A percentile compares a stretch with the other conserved stretches of the same genome.
These are phyloP conservation scores for Microdon myrmicae DNA, from an alignment of 2,888 invertebrate genomes.

Conservation along the genomic window DNA sequence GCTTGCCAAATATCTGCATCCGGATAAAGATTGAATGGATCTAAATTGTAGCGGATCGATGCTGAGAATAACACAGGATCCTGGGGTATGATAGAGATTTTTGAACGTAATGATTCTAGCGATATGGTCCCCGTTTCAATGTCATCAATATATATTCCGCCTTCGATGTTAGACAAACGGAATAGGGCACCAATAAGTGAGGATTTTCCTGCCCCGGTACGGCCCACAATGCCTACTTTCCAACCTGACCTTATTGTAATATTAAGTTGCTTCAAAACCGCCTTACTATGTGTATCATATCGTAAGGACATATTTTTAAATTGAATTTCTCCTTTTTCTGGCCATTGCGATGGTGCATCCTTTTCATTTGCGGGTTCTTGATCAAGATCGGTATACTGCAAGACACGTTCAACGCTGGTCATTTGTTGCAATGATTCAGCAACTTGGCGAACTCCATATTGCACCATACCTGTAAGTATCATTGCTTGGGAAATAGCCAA, in stretches of 20 bases:
- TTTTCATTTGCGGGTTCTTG: constrained; percentile 68
- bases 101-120: constrained; percentile 67
- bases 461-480: constrained; percentile 78
- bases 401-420: constrained; percentile 78
- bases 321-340: constrained; percentile 71
- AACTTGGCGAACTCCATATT: constrained; percentile 75
- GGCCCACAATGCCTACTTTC: constrained; percentile 83
- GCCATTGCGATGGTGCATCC: constrained; percentile 75
- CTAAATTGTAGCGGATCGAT: constrained; percentile 73
- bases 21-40: constrained; percentile 69
- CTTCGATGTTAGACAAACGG: constrained; percentile 77
- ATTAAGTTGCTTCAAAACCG: constrained; percentile 80
- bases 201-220: constrained; percentile 87
- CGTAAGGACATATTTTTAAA: constrained; percentile 71
- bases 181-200: constrained; percentile 83
- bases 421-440: constrained; percentile 78
- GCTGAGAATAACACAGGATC: constrained; percentile 71
- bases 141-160: constrained; percentile 78
- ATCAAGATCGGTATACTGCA: constrained; percentile 78
- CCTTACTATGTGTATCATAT: constrained; percentile 71
- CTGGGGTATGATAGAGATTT: constrained; percentile 72
- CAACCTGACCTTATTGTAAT: constrained; percentile 74
- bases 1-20: constrained; percentile 64
- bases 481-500: constrained; percentile 76
- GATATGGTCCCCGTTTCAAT: constrained; percentile 71